phyloP scores from a whole-genome alignment of 1,140 invertebrate genomes.

The Mactra quadrangularis region DNA sequence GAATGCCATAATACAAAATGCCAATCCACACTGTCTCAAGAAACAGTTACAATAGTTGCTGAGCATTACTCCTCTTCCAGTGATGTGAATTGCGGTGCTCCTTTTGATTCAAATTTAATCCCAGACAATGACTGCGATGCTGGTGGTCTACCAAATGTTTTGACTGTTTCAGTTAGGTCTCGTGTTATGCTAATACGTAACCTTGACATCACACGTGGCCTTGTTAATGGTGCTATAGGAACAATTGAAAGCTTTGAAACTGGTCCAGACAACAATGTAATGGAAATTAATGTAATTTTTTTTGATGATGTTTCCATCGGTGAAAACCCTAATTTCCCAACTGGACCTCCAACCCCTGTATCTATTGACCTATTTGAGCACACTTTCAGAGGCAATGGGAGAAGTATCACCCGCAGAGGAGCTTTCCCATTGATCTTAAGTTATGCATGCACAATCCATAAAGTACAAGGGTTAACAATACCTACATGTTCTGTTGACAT shows the following conservation, averaged over 20 bases:
- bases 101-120: background rate
- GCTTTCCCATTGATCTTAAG: background rate
- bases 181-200: slow-evolving; percentile 24
- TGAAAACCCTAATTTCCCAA: slow-evolving; percentile 37
- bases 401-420: background rate
- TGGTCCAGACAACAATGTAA: background rate
- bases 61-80: slow-evolving; percentile 8
- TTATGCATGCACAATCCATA: slow-evolving; percentile 22
- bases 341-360: background rate
- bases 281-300: background rate
- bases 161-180: background rate
- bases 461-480: slow-evolving; percentile 27
- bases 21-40: background rate
- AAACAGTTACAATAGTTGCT: background rate
- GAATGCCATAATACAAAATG: background rate
- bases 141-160: background rate
- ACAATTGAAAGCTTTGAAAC: background rate
- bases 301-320: background rate
- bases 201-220: background rate
- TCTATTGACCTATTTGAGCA: background rate
- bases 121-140: background rate
- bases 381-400: background rate
- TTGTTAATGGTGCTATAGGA: slow-evolving; percentile 25
- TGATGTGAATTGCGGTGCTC: background rate
- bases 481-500: background rate